Conservation (phyloP, 2,797 vertebrate species). For the Cossypha niveicapilla region DNA sequence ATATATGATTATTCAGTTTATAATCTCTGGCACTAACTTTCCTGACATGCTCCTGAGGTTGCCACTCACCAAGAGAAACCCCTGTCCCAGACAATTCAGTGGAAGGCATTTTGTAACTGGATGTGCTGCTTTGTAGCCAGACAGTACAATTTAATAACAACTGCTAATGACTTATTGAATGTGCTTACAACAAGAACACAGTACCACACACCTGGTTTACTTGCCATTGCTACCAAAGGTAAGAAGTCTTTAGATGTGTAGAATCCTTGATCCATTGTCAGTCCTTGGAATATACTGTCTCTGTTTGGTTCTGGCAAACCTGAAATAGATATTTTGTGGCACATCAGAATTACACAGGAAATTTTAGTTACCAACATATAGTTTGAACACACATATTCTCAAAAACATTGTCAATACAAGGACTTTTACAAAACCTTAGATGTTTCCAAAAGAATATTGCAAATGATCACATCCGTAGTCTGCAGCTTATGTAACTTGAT, state of each 20-base stretch:
- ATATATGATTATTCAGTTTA: not conserved
- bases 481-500: not conserved
- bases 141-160: not conserved
- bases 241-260: conserved; percentile 95
- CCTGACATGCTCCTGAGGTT: not conserved
- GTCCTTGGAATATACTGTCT: conserved; percentile 82
- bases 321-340: conserved; percentile 53
- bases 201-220: conserved; percentile 84
- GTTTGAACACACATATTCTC: not conserved
- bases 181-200: not conserved
- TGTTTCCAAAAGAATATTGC: not conserved
- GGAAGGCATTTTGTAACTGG: not conserved
- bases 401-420: not conserved
- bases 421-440: not conserved
- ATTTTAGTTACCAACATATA: not conserved
- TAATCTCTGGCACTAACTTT: not conserved
- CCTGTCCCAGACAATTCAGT: not conserved
- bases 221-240: conserved; percentile 88
- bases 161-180: not conserved
- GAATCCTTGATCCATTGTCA: conserved; percentile 86
- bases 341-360: not conserved
- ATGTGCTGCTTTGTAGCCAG: not conserved
- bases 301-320: conserved; percentile 91
- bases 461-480: not conserved
- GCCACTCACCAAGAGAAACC: not conserved